These are phyloP conservation scores for Podarcis lilfordi DNA, from an alignment of 2,797 vertebrate genomes.

Conservation along the genomic window DNA sequence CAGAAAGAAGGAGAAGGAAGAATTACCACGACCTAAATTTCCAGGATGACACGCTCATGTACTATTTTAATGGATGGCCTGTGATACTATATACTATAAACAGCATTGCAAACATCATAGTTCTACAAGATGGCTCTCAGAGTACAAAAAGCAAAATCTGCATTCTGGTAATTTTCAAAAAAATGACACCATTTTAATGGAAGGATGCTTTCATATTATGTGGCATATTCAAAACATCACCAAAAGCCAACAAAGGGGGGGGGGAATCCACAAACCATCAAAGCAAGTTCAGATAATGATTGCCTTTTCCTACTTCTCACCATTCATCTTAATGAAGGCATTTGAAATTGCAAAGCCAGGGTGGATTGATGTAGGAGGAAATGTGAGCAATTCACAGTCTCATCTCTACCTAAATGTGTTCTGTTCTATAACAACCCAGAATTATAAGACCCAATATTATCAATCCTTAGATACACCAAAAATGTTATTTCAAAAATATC, in stretches of 20 bases:
- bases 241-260: background rate
- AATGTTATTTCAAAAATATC: constrained; percentile 47
- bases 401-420: background rate
- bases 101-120: background rate
- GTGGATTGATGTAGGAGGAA: background rate
- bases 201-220: background rate
- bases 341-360: background rate
- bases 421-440: background rate
- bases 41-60: background rate
- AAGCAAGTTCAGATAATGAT: background rate
- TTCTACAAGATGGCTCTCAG: background rate
- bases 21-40: background rate
- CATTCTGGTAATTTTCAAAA: background rate
- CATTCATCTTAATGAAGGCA: background rate
- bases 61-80: background rate
- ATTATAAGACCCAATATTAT: constrained; percentile 2
- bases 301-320: background rate
- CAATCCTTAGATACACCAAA: constrained; percentile 1
- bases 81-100: background rate
- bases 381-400: constrained; percentile 18
- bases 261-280: background rate
- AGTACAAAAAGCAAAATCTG: background rate
- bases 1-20: background rate
- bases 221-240: background rate
- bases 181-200: accelerated